Conservation (phyloP, 2,797 vertebrate species). For the Sylvia borin region DNA sequence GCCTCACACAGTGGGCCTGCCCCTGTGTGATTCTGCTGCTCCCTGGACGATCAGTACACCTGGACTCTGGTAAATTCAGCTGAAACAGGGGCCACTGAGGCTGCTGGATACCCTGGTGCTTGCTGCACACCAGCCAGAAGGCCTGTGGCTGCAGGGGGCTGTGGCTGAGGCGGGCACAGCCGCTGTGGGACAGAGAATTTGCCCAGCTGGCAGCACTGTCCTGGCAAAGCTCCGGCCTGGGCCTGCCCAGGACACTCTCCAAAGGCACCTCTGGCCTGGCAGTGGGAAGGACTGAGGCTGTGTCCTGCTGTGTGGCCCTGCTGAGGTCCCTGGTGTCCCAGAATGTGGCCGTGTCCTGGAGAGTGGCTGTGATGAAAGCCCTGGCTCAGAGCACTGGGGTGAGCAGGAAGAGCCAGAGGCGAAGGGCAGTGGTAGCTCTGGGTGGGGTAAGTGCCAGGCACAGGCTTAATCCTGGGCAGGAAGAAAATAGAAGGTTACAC, state of each 20-base stretch:
- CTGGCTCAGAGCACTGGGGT: not conserved
- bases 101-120: not conserved
- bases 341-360: not conserved
- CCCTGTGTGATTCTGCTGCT: not conserved
- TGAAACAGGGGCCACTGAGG: not conserved
- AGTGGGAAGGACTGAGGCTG: not conserved
- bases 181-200: not conserved
- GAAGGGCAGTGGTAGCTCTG: constrained; percentile 67
- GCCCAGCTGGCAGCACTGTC: not conserved
- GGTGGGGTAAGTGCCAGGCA: constrained; percentile 76
- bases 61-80: not conserved
- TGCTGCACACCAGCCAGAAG: not conserved
- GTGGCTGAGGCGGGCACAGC: not conserved
- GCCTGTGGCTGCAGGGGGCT: not conserved
- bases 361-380: not conserved
- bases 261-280: not conserved
- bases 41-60: constrained; percentile 9
- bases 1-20: not conserved
- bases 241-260: not conserved
- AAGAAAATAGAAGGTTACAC: constrained; percentile 31
- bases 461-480: constrained; percentile 67
- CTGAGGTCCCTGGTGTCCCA: not conserved
- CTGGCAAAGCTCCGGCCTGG: not conserved
- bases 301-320: not conserved
- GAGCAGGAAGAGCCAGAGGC: not conserved